phyloP scores from a whole-genome alignment of 92 coral and sea anemone species.

The Actinostola sp. region DNA sequence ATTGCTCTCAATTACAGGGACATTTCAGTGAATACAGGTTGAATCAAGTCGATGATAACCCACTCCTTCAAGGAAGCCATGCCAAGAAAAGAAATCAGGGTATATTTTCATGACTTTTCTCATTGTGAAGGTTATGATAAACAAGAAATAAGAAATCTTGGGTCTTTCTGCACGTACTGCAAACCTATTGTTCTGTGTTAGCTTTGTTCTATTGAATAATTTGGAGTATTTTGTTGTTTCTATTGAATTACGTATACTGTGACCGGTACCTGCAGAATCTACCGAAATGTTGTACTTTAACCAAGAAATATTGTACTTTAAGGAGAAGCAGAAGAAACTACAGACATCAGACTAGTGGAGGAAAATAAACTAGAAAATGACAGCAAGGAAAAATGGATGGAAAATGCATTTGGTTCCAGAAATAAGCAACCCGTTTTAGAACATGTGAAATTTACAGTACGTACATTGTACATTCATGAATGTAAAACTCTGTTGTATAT shows the following conservation, averaged over 20 bases:
- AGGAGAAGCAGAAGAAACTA: constrained; percentile 11
- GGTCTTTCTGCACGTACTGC: too few relatives aligned
- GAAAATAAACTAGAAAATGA: constrained; percentile 63
- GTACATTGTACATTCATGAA: background rate
- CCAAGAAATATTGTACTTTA: background rate
- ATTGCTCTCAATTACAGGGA: constrained; percentile 47
- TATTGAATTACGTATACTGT: too few relatives aligned
- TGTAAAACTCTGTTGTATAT: too few relatives aligned
- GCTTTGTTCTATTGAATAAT: too few relatives aligned
- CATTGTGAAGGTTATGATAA: too few relatives aligned
- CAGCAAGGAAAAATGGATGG: constrained; percentile 43
- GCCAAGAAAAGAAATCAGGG: constrained; percentile 51
- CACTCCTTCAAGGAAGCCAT: constrained; percentile 50
- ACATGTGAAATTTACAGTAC: constrained; percentile 85
- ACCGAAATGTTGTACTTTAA: background rate
- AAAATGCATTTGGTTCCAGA: constrained; percentile 70
- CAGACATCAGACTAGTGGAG: constrained; percentile 30
- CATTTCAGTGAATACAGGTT: constrained; percentile 75
- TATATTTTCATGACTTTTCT: too few relatives aligned
- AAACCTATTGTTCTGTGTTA: too few relatives aligned
- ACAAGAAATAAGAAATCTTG: background rate
- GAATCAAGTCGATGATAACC: constrained; percentile 68
- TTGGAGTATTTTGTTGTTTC: too few relatives aligned
- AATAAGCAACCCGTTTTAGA: constrained; percentile 84
- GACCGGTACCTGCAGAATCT: too few relatives aligned